Percentiles rank a stretch among this genome's conserved stretches.
Evolutionary conservation across 2,797 vertebrate genomes (phyloP).

Genomic region (Momotus momota): DNA sequence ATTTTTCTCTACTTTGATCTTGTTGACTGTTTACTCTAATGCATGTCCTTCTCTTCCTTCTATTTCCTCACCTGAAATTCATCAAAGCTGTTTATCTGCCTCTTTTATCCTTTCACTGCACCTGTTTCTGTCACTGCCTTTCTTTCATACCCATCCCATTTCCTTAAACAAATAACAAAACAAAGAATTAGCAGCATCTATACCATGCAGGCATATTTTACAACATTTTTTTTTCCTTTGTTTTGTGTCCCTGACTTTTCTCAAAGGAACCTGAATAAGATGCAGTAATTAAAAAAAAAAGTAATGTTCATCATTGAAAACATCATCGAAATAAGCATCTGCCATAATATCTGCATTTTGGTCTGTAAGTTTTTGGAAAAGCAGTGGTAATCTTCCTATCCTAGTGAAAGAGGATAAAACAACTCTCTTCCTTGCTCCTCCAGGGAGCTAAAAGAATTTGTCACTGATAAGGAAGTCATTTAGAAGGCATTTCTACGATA

Average conservation of each 20-base stretch:
- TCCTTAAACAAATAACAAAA: background rate
- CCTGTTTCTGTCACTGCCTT: background rate
- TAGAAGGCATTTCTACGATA: slow-evolving; percentile 72
- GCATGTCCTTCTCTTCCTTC: background rate
- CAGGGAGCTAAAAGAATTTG: slow-evolving; percentile 61
- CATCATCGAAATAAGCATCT: accelerated
- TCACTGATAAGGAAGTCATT: slow-evolving; percentile 68
- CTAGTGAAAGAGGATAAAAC: slow-evolving; percentile 34
- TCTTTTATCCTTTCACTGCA: background rate
- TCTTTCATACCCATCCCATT: background rate
- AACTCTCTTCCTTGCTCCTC: slow-evolving; percentile 41
- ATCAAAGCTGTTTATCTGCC: background rate
- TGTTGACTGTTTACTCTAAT: background rate
- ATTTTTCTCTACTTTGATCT: background rate
- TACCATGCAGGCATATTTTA: background rate
- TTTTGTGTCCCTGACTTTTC: background rate
- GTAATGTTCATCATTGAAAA: background rate
- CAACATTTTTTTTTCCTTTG: background rate
- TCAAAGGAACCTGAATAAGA: background rate
- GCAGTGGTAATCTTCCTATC: background rate
- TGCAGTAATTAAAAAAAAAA: accelerated
- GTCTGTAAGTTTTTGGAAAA: slow-evolving; percentile 3
- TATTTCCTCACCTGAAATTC: background rate
- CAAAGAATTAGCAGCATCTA: background rate
- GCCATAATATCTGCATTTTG: background rate